phyloP scores from a whole-genome alignment of 1,140 invertebrate species.

The Orchesella cincta region DNA sequence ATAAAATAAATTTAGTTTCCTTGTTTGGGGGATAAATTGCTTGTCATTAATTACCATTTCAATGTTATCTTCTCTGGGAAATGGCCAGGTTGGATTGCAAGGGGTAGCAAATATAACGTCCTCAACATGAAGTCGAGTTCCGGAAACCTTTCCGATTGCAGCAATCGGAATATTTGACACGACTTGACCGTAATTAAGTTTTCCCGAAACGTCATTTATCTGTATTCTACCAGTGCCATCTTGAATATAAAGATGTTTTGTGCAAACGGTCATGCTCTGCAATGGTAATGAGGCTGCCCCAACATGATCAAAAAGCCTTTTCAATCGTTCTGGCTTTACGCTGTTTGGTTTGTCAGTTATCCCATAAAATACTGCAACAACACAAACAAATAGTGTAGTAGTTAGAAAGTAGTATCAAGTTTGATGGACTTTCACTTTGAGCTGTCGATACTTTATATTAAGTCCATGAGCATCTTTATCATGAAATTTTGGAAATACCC shows the following conservation, averaged over 20 bases:
- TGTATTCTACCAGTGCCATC: neutral
- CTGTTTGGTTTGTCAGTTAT: neutral
- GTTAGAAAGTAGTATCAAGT: too few species aligned
- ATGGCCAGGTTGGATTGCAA: neutral
- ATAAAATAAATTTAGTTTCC: too few species aligned
- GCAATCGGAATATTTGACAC: conserved; percentile 10
- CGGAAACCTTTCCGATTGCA: neutral
- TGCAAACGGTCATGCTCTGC: neutral
- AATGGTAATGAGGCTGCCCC: neutral
- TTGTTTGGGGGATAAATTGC: too few species aligned
- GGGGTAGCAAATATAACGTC: conserved; percentile 20
- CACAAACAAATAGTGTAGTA: too few species aligned
- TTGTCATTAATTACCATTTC: conserved; percentile 8
- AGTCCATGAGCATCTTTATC: too few species aligned
- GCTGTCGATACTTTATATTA: too few species aligned
- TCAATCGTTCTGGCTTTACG: neutral
- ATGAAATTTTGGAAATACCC: neutral
- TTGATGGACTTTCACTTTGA: too few species aligned
- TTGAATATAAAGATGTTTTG: neutral
- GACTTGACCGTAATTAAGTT: neutral
- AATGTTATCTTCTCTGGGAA: neutral
- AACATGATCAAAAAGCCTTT: neutral
- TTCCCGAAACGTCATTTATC: neutral
- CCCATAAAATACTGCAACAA: neutral
- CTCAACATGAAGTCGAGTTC: neutral